Evolutionary conservation across 2,888 invertebrate genomes (phyloP).

Genomic region (Monochamus alternatus): DNA sequence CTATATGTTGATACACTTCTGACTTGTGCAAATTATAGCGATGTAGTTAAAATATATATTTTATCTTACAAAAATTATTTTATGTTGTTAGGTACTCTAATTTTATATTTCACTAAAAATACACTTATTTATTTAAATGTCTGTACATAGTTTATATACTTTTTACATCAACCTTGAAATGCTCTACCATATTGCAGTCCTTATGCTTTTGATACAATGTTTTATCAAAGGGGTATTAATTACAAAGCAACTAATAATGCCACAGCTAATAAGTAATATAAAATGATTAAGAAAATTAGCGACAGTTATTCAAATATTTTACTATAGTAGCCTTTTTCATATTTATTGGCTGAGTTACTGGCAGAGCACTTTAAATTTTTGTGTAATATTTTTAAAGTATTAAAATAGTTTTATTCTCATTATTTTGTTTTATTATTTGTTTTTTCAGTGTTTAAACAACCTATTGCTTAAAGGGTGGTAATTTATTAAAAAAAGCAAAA

Average conservation of each 20-base stretch:
- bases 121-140: slow-evolving; percentile 25
- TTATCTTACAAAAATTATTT: slow-evolving; percentile 23
- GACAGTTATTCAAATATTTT: background rate
- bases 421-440: background rate
- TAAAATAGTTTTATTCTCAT: slow-evolving; percentile 18
- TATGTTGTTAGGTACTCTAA: slow-evolving; percentile 13
- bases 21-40: slow-evolving; percentile 22
- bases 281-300: background rate
- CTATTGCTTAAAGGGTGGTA: no score
- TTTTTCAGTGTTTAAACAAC: no score
- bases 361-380: slow-evolving; percentile 16
- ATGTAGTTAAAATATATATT: slow-evolving; percentile 19
- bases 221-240: background rate
- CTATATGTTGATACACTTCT: slow-evolving; percentile 17
- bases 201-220: slow-evolving; percentile 4
- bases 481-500: no score
- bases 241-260: background rate
- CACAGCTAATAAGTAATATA: slow-evolving; percentile 1
- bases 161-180: slow-evolving; percentile 6
- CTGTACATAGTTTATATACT: slow-evolving; percentile 22
- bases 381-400: slow-evolving; percentile 27
- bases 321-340: background rate
- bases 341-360: background rate
- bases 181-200: slow-evolving; percentile 8
- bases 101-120: slow-evolving; percentile 18